Conservation (phyloP, 2,888 invertebrate genomes). For the Auanema freiburgensis region DNA sequence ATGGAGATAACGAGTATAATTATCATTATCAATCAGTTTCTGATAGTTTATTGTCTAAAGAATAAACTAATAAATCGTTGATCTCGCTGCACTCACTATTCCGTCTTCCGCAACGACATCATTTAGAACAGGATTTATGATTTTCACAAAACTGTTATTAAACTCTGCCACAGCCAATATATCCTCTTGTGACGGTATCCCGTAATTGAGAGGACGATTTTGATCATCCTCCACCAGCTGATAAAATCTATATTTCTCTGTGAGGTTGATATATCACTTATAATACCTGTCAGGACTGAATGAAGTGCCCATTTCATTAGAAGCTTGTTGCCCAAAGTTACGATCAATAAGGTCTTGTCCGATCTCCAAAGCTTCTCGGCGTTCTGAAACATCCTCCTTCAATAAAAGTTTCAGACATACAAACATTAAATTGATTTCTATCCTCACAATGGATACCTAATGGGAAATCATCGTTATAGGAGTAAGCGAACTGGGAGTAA, state of each 20-base stretch:
- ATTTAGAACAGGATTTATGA: slow-evolving; percentile 65
- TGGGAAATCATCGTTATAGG: too few relatives aligned
- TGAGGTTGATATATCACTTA: neutral
- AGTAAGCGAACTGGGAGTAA: neutral
- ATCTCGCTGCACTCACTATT: slow-evolving; percentile 52
- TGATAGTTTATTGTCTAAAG: slow-evolving; percentile 65
- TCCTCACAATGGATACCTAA: too few relatives aligned
- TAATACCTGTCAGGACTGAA: slow-evolving; percentile 48
- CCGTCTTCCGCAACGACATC: slow-evolving; percentile 64
- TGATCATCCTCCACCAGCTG: slow-evolving; percentile 65
- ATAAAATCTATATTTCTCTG: slow-evolving; percentile 32
- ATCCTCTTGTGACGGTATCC: slow-evolving; percentile 28
- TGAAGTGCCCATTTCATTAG: slow-evolving; percentile 39
- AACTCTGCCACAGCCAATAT: slow-evolving; percentile 53
- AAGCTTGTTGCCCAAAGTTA: slow-evolving; percentile 57
- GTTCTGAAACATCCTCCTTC: slow-evolving; percentile 34
- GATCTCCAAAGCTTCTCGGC: slow-evolving; percentile 62
- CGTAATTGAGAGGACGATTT: slow-evolving; percentile 65
- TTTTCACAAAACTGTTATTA: slow-evolving; percentile 64
- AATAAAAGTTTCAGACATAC: too few relatives aligned
- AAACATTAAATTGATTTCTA: too few relatives aligned
- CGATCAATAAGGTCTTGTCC: slow-evolving; percentile 65
- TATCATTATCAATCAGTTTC: slow-evolving; percentile 64
- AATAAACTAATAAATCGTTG: neutral
- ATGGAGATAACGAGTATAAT: slow-evolving; percentile 64